Evolutionary conservation across 2,888 invertebrate species (phyloP).

Genomic region (Mythimna lalbum): DNA sequence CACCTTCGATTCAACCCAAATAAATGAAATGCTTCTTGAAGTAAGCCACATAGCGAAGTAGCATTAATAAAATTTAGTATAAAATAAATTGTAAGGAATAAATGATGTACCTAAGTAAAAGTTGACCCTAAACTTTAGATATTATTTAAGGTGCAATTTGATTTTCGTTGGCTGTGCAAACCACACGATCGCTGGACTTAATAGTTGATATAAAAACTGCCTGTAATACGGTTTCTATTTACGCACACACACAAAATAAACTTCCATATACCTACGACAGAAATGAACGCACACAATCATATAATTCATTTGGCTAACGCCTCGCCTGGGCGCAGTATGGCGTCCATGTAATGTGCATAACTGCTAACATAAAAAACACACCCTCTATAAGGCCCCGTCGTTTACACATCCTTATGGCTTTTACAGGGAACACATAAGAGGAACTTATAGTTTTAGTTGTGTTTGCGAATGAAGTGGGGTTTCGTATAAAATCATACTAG

Average conservation of each 20-base stretch:
- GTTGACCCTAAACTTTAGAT: too few species aligned
- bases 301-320: slow-evolving; percentile 14
- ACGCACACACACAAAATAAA: background rate
- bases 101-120: too few species aligned
- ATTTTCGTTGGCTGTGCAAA: too few species aligned
- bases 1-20: too few species aligned
- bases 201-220: background rate
- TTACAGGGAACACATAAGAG: background rate
- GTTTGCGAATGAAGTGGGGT: background rate
- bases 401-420: slow-evolving; percentile 38
- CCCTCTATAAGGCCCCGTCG: slow-evolving; percentile 15
- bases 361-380: slow-evolving; percentile 45
- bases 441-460: background rate
- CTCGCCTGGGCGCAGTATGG: slow-evolving; percentile 12
- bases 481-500: background rate
- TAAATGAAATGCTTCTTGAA: too few species aligned
- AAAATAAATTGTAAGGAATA: too few species aligned
- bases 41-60: too few species aligned
- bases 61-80: too few species aligned
- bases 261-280: background rate
- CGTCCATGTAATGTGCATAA: slow-evolving; percentile 31
- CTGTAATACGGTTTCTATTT: background rate
- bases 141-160: too few species aligned
- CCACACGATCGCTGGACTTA: background rate
- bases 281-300: slow-evolving; percentile 16